Evolutionary conservation across 2,888 invertebrate genomes (phyloP), one percentile per base, ranked within the genome.

Genomic region (Amphipoea lucens): DNA sequence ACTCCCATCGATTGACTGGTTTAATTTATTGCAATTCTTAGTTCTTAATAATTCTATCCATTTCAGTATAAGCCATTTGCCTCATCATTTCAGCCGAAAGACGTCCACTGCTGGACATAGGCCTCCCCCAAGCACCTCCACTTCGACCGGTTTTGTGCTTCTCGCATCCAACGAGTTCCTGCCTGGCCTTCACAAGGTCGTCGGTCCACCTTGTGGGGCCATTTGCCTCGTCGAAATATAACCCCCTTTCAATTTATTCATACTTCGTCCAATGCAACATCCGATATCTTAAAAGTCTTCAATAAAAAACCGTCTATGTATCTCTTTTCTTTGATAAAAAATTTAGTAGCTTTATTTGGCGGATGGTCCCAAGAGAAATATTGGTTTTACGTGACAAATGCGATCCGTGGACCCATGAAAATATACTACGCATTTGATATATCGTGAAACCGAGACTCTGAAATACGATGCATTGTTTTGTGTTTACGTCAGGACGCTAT

Each of bases 361-460:
- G 91, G 90, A 87, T 85, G 88, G 89, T 92, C 93, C 92, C 93
- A 66, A 79, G 90, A 93, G 92, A 92, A 92, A 92, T 93, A 92
- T 93, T 91, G 93, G 92, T 88, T 86, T 90, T 91, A 91, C 93
- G 92, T 93, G 92, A 93, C 93, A 92, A 92, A 92, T 93, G 90
- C 87, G 92, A 90, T 89, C 89, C 87, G 88, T 83, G 87, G 91
- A 86, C 88, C 90, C 87, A 89, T 87, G 89, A 90, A 89, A 89
- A 90, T 90, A 87, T 90, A 90, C 88, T 89, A 88, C 88, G 79
- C 79, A 72, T 89, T 89, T 90, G 89, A 89, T 91, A 90, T 90
- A 88, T 90, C 81, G 90, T 69, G 84, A 87, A 85, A 66, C 74
- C 83, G 74, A 79, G 74, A 74, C 81, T 82, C 23, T 74, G 62